Evolutionary conservation across 2,888 invertebrate species (phyloP), one percentile per base, ranked within the genome.

Genomic region (Lycaena phlaeas): DNA sequence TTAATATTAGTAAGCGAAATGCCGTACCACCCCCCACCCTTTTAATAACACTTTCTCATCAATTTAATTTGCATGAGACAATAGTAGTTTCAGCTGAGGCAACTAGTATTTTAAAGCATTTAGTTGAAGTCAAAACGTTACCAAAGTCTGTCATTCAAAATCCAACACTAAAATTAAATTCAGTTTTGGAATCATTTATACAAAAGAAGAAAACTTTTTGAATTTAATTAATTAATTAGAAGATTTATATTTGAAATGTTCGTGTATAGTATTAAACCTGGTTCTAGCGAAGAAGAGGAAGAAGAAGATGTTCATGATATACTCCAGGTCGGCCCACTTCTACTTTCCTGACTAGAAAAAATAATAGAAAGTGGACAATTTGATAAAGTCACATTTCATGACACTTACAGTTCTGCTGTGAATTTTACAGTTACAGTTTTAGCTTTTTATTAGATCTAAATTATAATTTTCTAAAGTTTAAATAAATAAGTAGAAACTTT

Each of bases 241-340:
- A n/a, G 9, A 22, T 2, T 6, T 7, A 22, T 10, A 31, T n/a
- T 9, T 58, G 61, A 53, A 40, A 88, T 88, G 88, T 88, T 88
- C 60, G 88, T 88, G 43, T 79, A 78, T 56, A 87, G 87, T 40
- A 76, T 85, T 30, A 75, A 73, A 46, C 79, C 81, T 29, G 86
- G 85, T n/a, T 81, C 87, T 36, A 87, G 82, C 46, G 87, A 86
- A 39, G 87, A 87, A 31, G 87, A 87, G 36, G 87, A 88, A 45
- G 87, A 87, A 53, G 88, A 87, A 62, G 87, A 87, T 69, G 73
- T 84, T 27, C 73, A 77, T 76, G 84, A 84, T 52, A 78, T 85
- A 38, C 66, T 85, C 9, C 73, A 73, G 79, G 82, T 85, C 38
- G 41, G 34, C 34, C n/a, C n/a, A n/a, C n/a, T n/a, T n/a, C n/a